phyloP scores from a whole-genome alignment of 2,797 vertebrate species.

The Tangara arthus region DNA sequence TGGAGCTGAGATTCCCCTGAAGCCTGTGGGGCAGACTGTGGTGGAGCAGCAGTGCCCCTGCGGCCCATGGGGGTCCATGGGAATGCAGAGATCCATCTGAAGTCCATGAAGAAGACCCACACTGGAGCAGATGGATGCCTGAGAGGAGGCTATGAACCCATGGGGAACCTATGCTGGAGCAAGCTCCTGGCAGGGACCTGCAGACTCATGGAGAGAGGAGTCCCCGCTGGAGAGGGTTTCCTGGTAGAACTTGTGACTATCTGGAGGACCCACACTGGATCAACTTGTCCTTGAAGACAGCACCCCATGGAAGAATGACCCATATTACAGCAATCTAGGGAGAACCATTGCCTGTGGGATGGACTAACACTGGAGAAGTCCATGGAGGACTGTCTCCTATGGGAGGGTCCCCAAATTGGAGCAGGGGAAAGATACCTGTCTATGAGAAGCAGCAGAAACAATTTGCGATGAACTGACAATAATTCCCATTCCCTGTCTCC shows the following conservation, averaged over 20 bases:
- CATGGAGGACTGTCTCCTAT: accelerated
- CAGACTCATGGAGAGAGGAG: not conserved
- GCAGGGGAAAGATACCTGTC: not conserved
- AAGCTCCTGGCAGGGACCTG: not conserved
- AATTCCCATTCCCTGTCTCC: not conserved
- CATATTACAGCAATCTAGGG: not conserved
- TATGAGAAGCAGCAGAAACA: not conserved
- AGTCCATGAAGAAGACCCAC: not conserved
- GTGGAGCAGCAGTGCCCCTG: too few relatives aligned
- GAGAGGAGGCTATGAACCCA: not conserved
- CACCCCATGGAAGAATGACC: accelerated
- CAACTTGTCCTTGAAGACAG: not conserved
- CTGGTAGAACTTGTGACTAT: accelerated
- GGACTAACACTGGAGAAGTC: not conserved
- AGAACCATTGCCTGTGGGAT: not conserved
- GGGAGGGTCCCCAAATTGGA: accelerated
- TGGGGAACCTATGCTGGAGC: not conserved
- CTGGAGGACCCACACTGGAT: accelerated
- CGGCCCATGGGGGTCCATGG: too few relatives aligned
- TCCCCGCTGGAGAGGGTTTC: not conserved
- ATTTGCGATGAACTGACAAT: not conserved
- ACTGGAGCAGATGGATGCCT: not conserved
- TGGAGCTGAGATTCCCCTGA: not conserved
- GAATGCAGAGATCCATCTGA: not conserved
- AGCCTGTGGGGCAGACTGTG: accelerated